These are phyloP conservation scores for Paragorgia papillata DNA, from an alignment of 92 coral and sea anemone genomes.

Conservation along the genomic window DNA sequence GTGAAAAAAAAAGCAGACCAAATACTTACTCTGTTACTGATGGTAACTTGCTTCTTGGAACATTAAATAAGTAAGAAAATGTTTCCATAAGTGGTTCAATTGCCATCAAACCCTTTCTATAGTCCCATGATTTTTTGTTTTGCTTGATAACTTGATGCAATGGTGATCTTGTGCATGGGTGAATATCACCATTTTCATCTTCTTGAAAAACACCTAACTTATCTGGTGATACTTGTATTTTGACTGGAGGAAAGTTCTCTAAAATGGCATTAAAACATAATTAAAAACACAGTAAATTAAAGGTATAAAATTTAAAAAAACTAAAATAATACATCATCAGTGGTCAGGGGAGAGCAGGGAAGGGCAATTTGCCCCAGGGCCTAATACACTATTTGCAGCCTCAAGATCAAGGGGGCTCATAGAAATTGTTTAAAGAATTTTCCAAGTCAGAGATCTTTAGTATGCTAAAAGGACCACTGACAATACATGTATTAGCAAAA, in stretches of 20 bases:
- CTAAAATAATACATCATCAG: too few species aligned
- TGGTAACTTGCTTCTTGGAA: constrained; percentile 61
- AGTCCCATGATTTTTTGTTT: constrained; percentile 53
- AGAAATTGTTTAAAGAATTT: too few species aligned
- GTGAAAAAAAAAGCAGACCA: neutral
- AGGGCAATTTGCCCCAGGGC: too few species aligned
- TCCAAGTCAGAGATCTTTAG: too few species aligned
- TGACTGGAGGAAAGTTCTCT: constrained; percentile 54
- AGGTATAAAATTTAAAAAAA: too few species aligned
- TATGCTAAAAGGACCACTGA: too few species aligned
- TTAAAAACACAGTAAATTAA: too few species aligned
- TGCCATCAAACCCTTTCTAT: constrained; percentile 51
- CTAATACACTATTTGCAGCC: too few species aligned
- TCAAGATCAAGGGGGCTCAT: too few species aligned
- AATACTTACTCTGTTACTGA: constrained; percentile 9
- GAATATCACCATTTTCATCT: constrained; percentile 56
- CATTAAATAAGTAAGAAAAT: constrained; percentile 57
- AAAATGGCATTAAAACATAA: neutral
- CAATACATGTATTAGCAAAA: too few species aligned
- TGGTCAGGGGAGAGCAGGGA: too few species aligned
- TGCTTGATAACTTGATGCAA: constrained; percentile 8
- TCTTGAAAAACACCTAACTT: constrained; percentile 61
- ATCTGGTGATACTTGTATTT: constrained; percentile 69
- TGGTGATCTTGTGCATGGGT: constrained; percentile 55
- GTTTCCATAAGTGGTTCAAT: constrained; percentile 74